Percentiles rank a stretch among this genome's conserved stretches.
Evolutionary conservation across 1,140 invertebrate genomes (phyloP).

Genomic region (Euwallacea similis): DNA sequence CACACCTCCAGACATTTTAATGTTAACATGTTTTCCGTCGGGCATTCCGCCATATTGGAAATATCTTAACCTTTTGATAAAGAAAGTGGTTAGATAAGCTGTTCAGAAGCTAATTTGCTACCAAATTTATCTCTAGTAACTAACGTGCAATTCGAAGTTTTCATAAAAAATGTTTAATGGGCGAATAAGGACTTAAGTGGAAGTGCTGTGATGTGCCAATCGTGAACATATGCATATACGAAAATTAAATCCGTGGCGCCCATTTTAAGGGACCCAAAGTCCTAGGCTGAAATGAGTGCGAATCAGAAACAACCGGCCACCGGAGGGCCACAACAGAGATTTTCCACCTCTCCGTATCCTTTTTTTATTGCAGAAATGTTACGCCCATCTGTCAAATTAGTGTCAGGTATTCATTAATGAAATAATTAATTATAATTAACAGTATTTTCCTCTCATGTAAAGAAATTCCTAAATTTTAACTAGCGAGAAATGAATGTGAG

Average conservation of each 20-base stretch:
- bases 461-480: background rate
- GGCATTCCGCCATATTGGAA: slow-evolving; percentile 54
- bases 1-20: slow-evolving; percentile 25
- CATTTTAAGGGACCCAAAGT: slow-evolving; percentile 48
- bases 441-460: background rate
- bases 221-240: slow-evolving; percentile 51
- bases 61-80: slow-evolving; percentile 54
- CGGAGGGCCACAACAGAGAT: slow-evolving; percentile 49
- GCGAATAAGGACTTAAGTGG: slow-evolving; percentile 32
- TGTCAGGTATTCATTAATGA: slow-evolving; percentile 40
- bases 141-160: slow-evolving; percentile 11
- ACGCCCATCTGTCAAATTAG: slow-evolving; percentile 49
- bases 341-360: slow-evolving; percentile 50
- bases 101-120: slow-evolving; percentile 17
- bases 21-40: slow-evolving; percentile 51
- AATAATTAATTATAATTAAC: slow-evolving; percentile 5
- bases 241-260: slow-evolving; percentile 48
- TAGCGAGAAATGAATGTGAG: background rate
- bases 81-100: slow-evolving; percentile 45
- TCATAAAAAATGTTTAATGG: slow-evolving; percentile 34
- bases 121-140: slow-evolving; percentile 30
- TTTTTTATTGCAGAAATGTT: slow-evolving; percentile 40
- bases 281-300: slow-evolving; percentile 50
- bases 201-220: slow-evolving; percentile 46
- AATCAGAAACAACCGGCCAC: slow-evolving; percentile 52